Conservation (phyloP, 1,140 invertebrate species). For the Drosophila virilis region DNA sequence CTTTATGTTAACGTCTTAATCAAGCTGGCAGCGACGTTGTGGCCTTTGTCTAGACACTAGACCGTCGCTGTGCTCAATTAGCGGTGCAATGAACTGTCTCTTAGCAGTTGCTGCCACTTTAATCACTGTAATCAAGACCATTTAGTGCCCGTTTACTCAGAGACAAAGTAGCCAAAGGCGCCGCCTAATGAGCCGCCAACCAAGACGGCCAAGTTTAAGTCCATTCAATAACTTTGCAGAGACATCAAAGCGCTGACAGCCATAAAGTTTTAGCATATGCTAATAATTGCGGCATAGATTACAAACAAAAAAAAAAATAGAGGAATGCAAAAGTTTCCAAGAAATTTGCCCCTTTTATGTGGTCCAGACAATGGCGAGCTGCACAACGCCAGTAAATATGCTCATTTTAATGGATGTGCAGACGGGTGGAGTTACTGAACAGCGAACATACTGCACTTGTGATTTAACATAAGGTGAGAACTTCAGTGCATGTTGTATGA, state of each 20-base stretch:
- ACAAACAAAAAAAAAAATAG: slow-evolving; percentile 11
- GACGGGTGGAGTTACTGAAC: neutral
- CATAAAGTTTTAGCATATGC: slow-evolving; percentile 45
- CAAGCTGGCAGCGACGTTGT: slow-evolving; percentile 27
- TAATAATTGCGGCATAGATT: slow-evolving; percentile 48
- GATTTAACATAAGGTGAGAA: slow-evolving; percentile 21
- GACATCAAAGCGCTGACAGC: slow-evolving; percentile 42
- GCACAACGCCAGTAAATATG: slow-evolving; percentile 4
- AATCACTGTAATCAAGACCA: slow-evolving; percentile 30
- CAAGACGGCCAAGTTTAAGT: slow-evolving; percentile 20
- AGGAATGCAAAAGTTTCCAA: slow-evolving; percentile 17
- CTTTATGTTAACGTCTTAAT: slow-evolving; percentile 54
- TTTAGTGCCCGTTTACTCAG: slow-evolving; percentile 26
- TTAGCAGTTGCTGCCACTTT: slow-evolving; percentile 18
- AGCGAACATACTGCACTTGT: slow-evolving; percentile 19
- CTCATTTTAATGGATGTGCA: neutral
- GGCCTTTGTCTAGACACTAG: slow-evolving; percentile 66
- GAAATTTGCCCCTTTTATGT: slow-evolving; percentile 16
- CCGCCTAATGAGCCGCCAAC: slow-evolving; percentile 45
- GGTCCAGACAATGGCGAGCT: slow-evolving; percentile 18
- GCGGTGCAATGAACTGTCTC: slow-evolving; percentile 65
- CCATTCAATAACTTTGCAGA: slow-evolving; percentile 44
- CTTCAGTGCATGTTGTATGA: neutral
- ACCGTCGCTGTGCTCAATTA: slow-evolving; percentile 56
- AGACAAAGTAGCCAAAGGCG: slow-evolving; percentile 36